phyloP scores from a whole-genome alignment of 1,140 invertebrate genomes.

The Mactra quadrangularis region DNA sequence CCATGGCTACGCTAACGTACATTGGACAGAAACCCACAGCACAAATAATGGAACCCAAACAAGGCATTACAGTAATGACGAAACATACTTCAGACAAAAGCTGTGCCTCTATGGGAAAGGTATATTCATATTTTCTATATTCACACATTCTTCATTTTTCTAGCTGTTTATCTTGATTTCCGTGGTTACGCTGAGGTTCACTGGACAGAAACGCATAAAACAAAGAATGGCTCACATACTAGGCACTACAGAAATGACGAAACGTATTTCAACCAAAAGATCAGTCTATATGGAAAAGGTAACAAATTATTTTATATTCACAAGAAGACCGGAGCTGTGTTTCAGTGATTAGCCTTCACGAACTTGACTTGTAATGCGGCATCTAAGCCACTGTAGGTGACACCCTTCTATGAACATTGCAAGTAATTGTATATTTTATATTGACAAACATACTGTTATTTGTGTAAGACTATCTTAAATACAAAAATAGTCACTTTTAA shows the following conservation, averaged over 20 bases:
- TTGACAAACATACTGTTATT: no score
- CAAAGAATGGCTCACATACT: background rate
- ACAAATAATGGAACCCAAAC: background rate
- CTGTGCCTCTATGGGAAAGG: conserved; percentile 27
- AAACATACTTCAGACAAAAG: conserved; percentile 36
- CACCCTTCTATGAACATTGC: no score
- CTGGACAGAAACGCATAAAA: conserved; percentile 31
- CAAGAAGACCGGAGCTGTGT: no score
- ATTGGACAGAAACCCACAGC: conserved; percentile 39
- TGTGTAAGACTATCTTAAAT: no score
- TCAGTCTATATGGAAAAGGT: conserved; percentile 34
- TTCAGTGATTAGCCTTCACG: background rate
- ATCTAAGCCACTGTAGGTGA: background rate
- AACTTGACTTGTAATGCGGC: background rate
- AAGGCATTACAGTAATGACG: conserved; percentile 17
- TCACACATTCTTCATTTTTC: background rate
- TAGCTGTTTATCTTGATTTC: conserved; percentile 29
- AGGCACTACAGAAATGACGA: conserved; percentile 28
- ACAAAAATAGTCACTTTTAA: no score
- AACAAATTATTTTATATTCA: background rate
- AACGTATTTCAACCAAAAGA: conserved; percentile 30
- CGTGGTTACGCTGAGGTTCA: conserved; percentile 35
- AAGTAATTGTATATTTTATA: no score
- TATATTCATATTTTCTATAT: background rate
- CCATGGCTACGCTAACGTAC: conserved; percentile 27